These are phyloP conservation scores for Pollenia amentaria DNA, from an alignment of 2,888 invertebrate species.

Conservation along the genomic window DNA sequence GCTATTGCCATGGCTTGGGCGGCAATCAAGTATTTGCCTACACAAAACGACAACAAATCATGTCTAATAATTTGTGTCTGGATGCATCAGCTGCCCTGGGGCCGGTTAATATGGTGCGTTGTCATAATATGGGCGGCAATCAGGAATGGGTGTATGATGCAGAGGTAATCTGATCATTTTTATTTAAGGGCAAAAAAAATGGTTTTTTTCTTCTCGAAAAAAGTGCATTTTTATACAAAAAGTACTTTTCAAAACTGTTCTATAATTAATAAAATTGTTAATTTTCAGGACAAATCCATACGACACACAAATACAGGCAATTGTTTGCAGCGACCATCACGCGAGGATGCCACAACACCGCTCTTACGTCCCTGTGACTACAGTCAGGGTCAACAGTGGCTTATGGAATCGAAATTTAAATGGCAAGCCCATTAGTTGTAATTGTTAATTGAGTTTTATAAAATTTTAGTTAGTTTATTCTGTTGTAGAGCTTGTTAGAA, in stretches of 20 bases:
- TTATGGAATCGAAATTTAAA: conserved; percentile 96
- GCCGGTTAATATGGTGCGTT: conserved; percentile 96
- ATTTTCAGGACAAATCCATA: conserved; percentile 90
- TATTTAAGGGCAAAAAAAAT: too few species aligned
- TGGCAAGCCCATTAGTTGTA: conserved; percentile 91
- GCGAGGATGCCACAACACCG: conserved; percentile 91
- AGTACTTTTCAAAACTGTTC: too few species aligned
- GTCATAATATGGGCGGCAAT: conserved; percentile 98
- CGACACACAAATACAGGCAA: conserved; percentile 96
- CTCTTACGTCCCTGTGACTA: conserved; percentile 90
- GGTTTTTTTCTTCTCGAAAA: too few species aligned
- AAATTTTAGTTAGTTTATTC: conserved; percentile 73
- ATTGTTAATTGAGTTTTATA: conserved; percentile 69
- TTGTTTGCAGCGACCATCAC: conserved; percentile 93
- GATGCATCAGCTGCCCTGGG: conserved; percentile 94
- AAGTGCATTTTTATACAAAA: too few species aligned
- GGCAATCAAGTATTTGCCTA: conserved; percentile 99
- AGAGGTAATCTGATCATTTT: conserved; percentile 86
- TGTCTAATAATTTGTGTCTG: conserved; percentile 98
- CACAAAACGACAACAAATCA: conserved; percentile 97
- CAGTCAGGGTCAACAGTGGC: conserved; percentile 93
- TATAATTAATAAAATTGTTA: conserved; percentile 23
- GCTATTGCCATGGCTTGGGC: conserved; percentile 97
- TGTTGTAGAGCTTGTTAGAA: conserved; percentile 66
- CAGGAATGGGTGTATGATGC: conserved; percentile 97